Evolutionary conservation across 2,113 vertebrate genomes (phyloP).

Genomic region (Pristiophorus japonicus): DNA sequence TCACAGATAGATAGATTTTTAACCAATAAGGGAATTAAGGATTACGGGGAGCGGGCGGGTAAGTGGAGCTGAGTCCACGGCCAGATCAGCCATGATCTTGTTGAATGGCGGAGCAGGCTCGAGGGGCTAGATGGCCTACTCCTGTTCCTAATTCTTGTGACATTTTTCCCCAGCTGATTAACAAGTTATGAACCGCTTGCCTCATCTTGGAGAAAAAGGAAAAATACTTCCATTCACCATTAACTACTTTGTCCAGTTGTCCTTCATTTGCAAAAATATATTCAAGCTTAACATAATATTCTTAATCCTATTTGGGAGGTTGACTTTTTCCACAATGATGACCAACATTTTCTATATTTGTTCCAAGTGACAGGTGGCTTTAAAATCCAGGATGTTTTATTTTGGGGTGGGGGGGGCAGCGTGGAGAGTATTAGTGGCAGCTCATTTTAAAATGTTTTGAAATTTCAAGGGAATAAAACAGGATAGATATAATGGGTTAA

Average conservation of each 20-base stretch:
- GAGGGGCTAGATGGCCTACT: too few relatives aligned
- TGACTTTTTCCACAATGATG: background rate
- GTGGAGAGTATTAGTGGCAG: background rate
- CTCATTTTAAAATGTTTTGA: too few relatives aligned
- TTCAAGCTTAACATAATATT: background rate
- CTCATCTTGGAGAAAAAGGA: background rate
- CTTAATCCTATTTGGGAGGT: background rate
- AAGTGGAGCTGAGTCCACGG: too few relatives aligned
- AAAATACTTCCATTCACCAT: background rate
- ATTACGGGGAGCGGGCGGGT: too few relatives aligned
- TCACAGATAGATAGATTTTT: too few relatives aligned
- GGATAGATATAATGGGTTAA: too few relatives aligned
- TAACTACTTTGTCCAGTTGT: background rate
- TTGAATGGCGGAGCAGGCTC: too few relatives aligned
- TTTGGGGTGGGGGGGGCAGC: too few relatives aligned
- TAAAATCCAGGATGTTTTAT: background rate
- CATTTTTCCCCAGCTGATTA: background rate
- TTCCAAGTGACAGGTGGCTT: background rate
- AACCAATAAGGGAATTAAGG: too few relatives aligned
- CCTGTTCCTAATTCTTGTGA: too few relatives aligned
- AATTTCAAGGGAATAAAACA: too few relatives aligned
- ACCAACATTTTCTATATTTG: background rate
- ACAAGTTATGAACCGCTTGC: background rate
- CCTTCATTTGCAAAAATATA: background rate
- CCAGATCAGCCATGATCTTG: too few relatives aligned